These are phyloP conservation scores for Polydrusus cervinus DNA, from an alignment of 2,888 invertebrate genomes.

Conservation along the genomic window DNA sequence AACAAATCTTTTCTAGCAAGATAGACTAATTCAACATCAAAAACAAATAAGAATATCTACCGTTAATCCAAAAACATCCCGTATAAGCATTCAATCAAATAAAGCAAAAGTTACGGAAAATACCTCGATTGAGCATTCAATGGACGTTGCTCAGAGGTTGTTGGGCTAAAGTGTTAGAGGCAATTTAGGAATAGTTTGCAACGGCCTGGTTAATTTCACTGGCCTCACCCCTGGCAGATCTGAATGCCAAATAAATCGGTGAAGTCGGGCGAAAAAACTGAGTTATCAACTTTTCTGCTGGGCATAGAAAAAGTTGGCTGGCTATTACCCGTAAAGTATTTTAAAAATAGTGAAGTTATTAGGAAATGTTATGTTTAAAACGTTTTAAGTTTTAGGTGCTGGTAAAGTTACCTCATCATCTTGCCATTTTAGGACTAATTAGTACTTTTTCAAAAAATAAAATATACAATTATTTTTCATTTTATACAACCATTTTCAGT, in stretches of 20 bases:
- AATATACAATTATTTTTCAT: too few species aligned
- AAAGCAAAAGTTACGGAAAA: conserved; percentile 17
- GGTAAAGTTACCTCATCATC: too few species aligned
- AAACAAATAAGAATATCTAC: too few species aligned
- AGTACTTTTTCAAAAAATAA: too few species aligned
- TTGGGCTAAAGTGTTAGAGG: conserved; percentile 41
- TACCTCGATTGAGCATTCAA: conserved; percentile 31
- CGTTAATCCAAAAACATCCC: not conserved
- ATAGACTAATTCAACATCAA: too few species aligned
- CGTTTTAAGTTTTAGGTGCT: too few species aligned
- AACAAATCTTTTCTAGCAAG: too few species aligned
- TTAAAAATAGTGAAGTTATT: too few species aligned
- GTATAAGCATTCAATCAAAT: conserved; percentile 7
- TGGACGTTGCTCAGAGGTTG: conserved; percentile 32
- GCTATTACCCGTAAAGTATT: too few species aligned
- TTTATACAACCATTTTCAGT: too few species aligned
- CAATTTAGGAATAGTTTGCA: conserved; percentile 44
- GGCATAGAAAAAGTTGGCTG: not conserved
- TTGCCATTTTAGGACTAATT: too few species aligned
- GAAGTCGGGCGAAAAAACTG: conserved; percentile 40
- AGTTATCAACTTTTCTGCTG: conserved; percentile 26
- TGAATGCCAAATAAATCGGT: conserved; percentile 31
- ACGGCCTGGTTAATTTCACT: conserved; percentile 31
- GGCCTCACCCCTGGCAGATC: conserved; percentile 17
- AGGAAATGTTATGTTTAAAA: too few species aligned